phyloP scores from a whole-genome alignment of 2,888 invertebrate genomes.

The Celastrina argiolus region DNA sequence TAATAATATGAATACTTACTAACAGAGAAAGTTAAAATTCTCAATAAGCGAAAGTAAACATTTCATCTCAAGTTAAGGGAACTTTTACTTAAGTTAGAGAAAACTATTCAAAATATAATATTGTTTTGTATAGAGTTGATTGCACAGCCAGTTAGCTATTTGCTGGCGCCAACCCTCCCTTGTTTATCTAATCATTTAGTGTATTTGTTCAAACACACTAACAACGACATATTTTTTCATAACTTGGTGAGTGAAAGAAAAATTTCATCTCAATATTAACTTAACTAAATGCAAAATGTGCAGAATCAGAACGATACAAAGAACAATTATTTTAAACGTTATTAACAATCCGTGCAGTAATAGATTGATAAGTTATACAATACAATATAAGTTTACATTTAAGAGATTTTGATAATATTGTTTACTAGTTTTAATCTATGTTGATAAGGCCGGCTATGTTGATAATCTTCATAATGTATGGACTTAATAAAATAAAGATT shows the following conservation, averaged over 20 bases:
- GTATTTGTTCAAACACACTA: neutral
- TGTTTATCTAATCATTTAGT: neutral
- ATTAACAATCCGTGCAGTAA: no score
- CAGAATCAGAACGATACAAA: no score
- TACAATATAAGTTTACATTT: no score
- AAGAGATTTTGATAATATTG: no score
- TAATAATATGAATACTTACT: neutral
- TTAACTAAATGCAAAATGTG: no score
- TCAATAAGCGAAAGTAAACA: neutral
- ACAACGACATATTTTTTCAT: neutral
- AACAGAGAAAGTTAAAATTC: neutral
- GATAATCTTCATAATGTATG: no score
- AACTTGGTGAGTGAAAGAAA: neutral
- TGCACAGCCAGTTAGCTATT: neutral
- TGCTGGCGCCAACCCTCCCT: constrained; percentile 1
- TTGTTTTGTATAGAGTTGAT: neutral
- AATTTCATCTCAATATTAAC: no score
- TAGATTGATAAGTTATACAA: no score
- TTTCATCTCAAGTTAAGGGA: neutral
- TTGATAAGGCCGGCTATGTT: no score
- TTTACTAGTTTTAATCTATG: no score
- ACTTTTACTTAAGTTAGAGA: neutral
- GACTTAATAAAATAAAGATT: no score
- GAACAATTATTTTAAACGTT: no score
- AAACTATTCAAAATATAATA: neutral